Conservation (phyloP, 2,113 vertebrate species). For the Trichomycterus rosablanca region DNA sequence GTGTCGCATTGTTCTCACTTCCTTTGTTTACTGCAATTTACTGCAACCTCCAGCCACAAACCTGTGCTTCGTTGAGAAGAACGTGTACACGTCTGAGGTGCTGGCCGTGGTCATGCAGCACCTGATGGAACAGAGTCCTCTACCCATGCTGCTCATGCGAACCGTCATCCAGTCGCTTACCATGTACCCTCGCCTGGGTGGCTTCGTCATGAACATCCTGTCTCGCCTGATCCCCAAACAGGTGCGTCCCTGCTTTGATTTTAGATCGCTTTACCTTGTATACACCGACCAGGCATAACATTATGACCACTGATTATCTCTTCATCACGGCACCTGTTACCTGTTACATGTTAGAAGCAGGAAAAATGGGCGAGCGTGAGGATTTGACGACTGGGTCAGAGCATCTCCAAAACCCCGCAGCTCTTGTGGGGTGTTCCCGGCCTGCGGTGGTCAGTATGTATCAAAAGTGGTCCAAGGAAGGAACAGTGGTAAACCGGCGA, state of each 20-base stretch:
- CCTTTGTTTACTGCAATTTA: background rate
- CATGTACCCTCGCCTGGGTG: slow-evolving; percentile 89
- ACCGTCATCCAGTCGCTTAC: slow-evolving; percentile 93
- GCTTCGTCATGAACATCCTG: slow-evolving; percentile 95
- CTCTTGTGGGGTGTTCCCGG: too few relatives aligned
- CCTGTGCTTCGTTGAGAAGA: slow-evolving; percentile 88
- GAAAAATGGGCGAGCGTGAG: too few relatives aligned
- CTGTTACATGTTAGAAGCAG: too few relatives aligned
- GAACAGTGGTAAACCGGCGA: too few relatives aligned
- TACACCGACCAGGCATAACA: too few relatives aligned
- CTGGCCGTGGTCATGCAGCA: slow-evolving; percentile 96
- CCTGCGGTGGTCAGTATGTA: too few relatives aligned
- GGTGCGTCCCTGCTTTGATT: slow-evolving; percentile 65
- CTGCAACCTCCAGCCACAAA: slow-evolving; percentile 76
- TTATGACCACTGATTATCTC: too few relatives aligned
- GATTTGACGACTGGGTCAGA: too few relatives aligned
- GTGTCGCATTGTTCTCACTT: background rate
- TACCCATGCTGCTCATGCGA: slow-evolving; percentile 92
- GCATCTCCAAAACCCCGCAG: too few relatives aligned
- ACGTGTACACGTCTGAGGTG: slow-evolving; percentile 91
- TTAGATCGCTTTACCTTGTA: too few relatives aligned
- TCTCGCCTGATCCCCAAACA: slow-evolving; percentile 90
- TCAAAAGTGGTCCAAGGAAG: too few relatives aligned
- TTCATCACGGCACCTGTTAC: too few relatives aligned
- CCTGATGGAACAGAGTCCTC: slow-evolving; percentile 90